Conservation (phyloP, 2,888 invertebrate species). For the Epinotia ramella region DNA sequence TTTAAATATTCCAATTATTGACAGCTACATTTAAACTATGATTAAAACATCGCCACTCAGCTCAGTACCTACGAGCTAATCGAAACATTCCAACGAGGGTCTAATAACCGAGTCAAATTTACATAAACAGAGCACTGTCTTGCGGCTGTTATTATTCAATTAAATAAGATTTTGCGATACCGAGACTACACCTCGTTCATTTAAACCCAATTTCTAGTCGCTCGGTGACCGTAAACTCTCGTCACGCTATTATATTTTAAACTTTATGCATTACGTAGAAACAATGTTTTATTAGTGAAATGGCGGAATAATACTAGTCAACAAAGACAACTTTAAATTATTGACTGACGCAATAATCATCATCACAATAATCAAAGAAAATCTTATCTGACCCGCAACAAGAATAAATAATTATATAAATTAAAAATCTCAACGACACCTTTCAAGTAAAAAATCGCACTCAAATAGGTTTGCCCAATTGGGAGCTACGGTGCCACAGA, state of each 20-base stretch:
- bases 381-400: no score
- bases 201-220: constrained; percentile 44
- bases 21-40: constrained; percentile 61
- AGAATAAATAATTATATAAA: no score
- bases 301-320: not conserved
- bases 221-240: constrained; percentile 44
- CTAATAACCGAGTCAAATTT: constrained; percentile 78
- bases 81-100: constrained; percentile 65
- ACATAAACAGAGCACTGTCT: constrained; percentile 80
- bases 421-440: no score
- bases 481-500: no score
- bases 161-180: constrained; percentile 80
- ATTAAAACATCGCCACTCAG: constrained; percentile 63
- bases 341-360: not conserved
- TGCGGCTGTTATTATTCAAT: constrained; percentile 83
- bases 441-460: no score
- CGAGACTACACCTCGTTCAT: constrained; percentile 69
- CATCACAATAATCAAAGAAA: no score
- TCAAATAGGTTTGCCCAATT: no score
- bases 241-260: constrained; percentile 30
- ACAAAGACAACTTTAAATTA: not conserved
- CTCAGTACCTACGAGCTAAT: constrained; percentile 62
- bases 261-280: constrained; percentile 32
- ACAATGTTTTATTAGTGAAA: constrained; percentile 3
- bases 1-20: constrained; percentile 29